Conservation (phyloP, 2,888 invertebrate species). For the Pseudanteris insignis region DNA sequence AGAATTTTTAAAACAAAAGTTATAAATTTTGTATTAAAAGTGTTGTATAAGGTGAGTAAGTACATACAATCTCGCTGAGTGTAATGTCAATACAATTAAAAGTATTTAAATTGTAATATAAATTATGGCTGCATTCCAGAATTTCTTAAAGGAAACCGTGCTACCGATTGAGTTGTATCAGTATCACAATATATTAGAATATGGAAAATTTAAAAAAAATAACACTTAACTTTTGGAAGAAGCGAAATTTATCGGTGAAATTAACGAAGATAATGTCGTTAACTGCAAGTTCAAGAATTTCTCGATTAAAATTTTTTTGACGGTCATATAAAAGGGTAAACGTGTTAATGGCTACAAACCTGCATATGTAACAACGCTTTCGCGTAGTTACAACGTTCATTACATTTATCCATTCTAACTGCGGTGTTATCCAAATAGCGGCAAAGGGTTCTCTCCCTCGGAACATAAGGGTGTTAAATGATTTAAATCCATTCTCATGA, state of each 20-base stretch:
- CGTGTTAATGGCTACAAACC: conserved; percentile 55
- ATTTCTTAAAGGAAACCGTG: no score
- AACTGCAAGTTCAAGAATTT: conserved; percentile 24
- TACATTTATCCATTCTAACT: conserved; percentile 60
- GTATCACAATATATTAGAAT: no score
- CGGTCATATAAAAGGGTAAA: conserved; percentile 17
- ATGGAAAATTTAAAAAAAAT: no score
- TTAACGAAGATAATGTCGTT: conserved; percentile 15
- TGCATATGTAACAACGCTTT: conserved; percentile 50
- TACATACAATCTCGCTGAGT: no score
- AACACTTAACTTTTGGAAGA: no score
- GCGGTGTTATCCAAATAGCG: conserved; percentile 55
- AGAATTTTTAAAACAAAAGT: no score
- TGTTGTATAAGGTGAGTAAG: no score
- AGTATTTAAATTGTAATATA: no score
- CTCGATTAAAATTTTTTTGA: conserved; percentile 41
- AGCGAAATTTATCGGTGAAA: not conserved
- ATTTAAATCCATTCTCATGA: conserved; percentile 63
- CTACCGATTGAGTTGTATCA: no score
- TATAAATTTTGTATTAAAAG: no score
- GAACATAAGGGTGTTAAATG: conserved; percentile 64
- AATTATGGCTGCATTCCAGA: no score
- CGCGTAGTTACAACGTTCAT: conserved; percentile 61
- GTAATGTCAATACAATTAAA: no score
- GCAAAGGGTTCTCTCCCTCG: conserved; percentile 45